Evolutionary conservation across 2,797 vertebrate species (phyloP), one percentile per base, ranked within the genome.

Genomic region (Neosilurus mollespiculum): DNA sequence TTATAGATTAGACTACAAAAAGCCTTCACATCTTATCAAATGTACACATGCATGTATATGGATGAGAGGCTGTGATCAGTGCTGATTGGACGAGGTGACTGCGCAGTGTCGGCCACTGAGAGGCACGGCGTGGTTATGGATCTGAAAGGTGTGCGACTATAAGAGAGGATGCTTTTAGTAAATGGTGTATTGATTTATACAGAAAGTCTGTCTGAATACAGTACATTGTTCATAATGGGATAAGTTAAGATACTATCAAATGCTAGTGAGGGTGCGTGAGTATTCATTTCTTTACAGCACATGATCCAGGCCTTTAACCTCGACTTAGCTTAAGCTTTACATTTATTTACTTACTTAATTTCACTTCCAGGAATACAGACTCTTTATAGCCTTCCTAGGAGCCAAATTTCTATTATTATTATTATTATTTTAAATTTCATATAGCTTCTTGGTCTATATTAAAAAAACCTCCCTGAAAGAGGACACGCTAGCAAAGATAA

Each of bases 401-500:
- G 43, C 37, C 51, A 71, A 54, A 16, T 72, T 54, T 26, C 1
- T n/a, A 12, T 49, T 18, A 18, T 7, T 51, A 10, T 6, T 16
- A 8, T 24, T 54, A 24, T 56, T 51, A 7, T 71, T 15, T 11
- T 6, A 43, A 43, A 43, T 43, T 7, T 0, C 20, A 22, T 37
- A 77, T 43, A 72, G 54, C 11, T 76, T 14, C 54, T 62, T 49
- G 9, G 1, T 62, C 14, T 78, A 49, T 16, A 30, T 77, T 43
- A 81, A 67, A 43, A 14, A 34, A 56, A 70, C 49, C 22, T 65
- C 59, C 59, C 70, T 72, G 58, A 62, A 51, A 22, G 56, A 71
- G 80, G 65, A 87, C 83, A 83, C 84, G 87, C 90, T 90, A 90
- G 89, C 87, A 84, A 86, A 83, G 81, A 81, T 75, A 65, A 80